These are phyloP conservation scores for Lamproptera curius DNA, from an alignment of 2,888 invertebrate genomes.

Conservation along the genomic window DNA sequence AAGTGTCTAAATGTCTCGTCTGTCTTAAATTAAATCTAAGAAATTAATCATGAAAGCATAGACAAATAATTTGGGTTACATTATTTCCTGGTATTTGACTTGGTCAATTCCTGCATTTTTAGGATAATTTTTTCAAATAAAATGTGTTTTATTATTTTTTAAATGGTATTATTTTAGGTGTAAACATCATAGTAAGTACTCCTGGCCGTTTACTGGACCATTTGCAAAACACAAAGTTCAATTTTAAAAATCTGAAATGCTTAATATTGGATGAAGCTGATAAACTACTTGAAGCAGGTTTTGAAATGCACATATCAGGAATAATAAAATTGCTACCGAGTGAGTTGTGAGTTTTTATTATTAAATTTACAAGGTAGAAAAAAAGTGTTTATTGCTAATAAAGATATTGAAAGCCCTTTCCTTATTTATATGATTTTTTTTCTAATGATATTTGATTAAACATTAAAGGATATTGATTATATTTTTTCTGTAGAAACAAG, in stretches of 20 bases:
- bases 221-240: slow-evolving; percentile 92
- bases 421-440: too few species aligned
- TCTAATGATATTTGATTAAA: too few species aligned
- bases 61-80: too few species aligned
- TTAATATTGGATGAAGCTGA: slow-evolving; percentile 98
- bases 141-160: background rate
- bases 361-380: slow-evolving; percentile 36
- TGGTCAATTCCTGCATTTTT: too few species aligned
- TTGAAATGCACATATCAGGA: slow-evolving; percentile 95
- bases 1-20: slow-evolving; percentile 2
- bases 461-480: too few species aligned
- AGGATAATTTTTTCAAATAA: too few species aligned
- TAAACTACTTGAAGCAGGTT: slow-evolving; percentile 95
- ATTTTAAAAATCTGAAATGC: slow-evolving; percentile 93
- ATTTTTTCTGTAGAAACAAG: slow-evolving; percentile 82
- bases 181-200: slow-evolving; percentile 95
- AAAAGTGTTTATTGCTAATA: slow-evolving; percentile 15
- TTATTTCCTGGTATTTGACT: too few species aligned
- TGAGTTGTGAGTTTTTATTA: background rate
- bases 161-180: slow-evolving; percentile 69
- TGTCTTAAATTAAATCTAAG: too few species aligned
- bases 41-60: too few species aligned
- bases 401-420: background rate
- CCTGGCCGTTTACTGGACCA: slow-evolving; percentile 98
- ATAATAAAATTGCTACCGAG: slow-evolving; percentile 91